Base-by-base conservation (phyloP, 2,113 vertebrate genomes). In the Paradoxurus hermaphroditus region DNA sequence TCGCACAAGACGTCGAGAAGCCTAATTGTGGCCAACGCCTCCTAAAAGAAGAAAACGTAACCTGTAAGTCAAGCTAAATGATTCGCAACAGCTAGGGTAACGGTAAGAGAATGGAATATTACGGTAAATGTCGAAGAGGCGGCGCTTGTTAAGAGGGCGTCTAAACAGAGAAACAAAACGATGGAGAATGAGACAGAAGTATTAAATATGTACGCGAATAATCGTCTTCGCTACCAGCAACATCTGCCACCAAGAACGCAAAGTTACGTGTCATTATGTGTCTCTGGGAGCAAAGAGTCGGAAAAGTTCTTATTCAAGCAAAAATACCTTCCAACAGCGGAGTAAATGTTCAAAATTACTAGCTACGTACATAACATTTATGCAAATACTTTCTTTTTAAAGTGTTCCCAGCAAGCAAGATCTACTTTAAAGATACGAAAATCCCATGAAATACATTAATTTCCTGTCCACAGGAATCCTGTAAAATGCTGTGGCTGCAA, bases 1-100 rank as follows among this genome's bases (percentile, higher is more conserved):
- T 99, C 99, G 98, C 99, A 99, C 65, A 99, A 99, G 78, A 99
- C 98, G 0, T 99, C 99, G 7, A 99, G 99, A 8, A 99, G 99
- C 87, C 99, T 98, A 62, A 99, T 98, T 11, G 99, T 99, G 39
- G 99, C 99, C 96, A 99, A 97, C 0, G 99, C 99, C 98, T 99
- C 99, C 99, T 99, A 97, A 9, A 82, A 88, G 79, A 70, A 97
- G 27, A 65, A 75, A 86, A 75, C 1, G 7, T 15, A 7, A 11
- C 36, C 49, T 15, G 27, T 4, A 62, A 41, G 25, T 19, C 25
- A 67, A 62, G 56, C 36, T 14, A 46, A 77, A 3, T 25, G 16
- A 41, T 14, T 5, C 9, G n/a, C 73, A 9, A 65, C 12, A 7
- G 19, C 16, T 70, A 31, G 36, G 9, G 0, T 25, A 31, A 44